Evolutionary conservation across 2,113 vertebrate genomes (phyloP).

Genomic region (Tachysurus fulvidraco): DNA sequence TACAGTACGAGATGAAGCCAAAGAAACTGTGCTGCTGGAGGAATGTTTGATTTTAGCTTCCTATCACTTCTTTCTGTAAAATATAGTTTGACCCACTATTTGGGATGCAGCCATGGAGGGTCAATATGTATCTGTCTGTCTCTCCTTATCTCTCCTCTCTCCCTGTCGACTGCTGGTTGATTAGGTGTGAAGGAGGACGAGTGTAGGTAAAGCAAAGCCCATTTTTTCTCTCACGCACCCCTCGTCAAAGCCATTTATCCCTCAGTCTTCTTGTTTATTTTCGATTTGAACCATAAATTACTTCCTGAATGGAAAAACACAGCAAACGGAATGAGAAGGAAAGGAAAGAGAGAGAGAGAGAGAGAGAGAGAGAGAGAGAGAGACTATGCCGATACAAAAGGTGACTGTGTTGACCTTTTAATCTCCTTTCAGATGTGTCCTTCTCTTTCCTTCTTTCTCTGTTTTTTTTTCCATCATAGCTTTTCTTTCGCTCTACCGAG

Average conservation of each 20-base stretch:
- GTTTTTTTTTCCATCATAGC: not conserved
- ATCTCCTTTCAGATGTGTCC: slow-evolving; percentile 27
- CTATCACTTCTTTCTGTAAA: not conserved
- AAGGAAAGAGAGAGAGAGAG: not conserved
- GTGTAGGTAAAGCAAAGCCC: slow-evolving; percentile 6
- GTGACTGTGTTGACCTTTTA: slow-evolving; percentile 47
- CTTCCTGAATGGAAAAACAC: slow-evolving; percentile 20
- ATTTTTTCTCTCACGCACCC: not conserved
- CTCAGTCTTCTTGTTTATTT: slow-evolving; percentile 4
- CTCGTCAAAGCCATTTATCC: slow-evolving; percentile 8
- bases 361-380: not conserved
- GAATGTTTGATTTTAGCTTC: not conserved
- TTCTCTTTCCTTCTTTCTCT: not conserved
- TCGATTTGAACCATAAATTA: slow-evolving; percentile 14
- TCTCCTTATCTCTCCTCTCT: not conserved
- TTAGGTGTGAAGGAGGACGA: slow-evolving; percentile 8
- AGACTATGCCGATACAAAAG: not conserved
- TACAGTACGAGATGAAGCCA: not conserved
- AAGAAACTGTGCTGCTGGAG: not conserved
- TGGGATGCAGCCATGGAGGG: not conserved
- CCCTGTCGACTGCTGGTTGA: not conserved
- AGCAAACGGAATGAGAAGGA: not conserved
- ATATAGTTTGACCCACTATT: not conserved
- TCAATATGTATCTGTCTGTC: not conserved
- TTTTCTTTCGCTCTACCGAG: not conserved